Percentiles rank a stretch among this genome's conserved stretches.
phyloP scores from a whole-genome alignment of 2,797 vertebrate genomes.

The Phaenicophaeus curvirostris region DNA sequence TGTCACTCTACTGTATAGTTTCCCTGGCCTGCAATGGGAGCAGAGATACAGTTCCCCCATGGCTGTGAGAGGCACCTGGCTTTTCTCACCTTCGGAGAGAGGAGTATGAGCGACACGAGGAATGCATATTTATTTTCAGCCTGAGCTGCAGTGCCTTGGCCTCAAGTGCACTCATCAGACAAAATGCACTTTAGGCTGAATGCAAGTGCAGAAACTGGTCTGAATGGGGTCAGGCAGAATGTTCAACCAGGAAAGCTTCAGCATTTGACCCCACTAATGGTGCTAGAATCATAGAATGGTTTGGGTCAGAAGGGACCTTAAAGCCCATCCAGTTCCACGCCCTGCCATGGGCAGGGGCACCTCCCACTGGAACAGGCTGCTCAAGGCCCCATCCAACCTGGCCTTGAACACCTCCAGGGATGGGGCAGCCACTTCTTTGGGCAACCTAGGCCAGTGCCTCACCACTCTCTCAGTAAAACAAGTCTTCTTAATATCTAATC shows the following conservation, averaged over 20 bases:
- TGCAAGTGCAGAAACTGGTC: neutral
- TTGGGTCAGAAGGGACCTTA: too few species aligned
- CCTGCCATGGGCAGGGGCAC: too few species aligned
- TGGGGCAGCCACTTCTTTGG: too few species aligned
- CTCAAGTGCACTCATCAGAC: neutral
- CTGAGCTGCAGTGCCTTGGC: neutral
- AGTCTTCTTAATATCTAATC: too few species aligned
- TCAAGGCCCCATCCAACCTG: too few species aligned
- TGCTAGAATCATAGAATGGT: neutral
- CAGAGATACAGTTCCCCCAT: neutral
- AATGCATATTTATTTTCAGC: neutral
- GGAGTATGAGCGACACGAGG: neutral
- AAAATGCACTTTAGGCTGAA: neutral
- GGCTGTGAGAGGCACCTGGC: neutral
- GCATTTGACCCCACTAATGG: fast-evolving
- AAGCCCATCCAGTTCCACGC: too few species aligned
- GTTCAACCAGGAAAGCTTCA: neutral
- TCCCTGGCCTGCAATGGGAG: neutral
- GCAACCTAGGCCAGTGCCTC: too few species aligned
- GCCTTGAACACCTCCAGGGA: too few species aligned
- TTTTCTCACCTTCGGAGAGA: neutral
- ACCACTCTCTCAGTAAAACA: too few species aligned
- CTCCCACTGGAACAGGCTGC: too few species aligned
- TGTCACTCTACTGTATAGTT: fast-evolving
- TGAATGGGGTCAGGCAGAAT: neutral